Percentiles rank a stretch among this genome's conserved stretches.
These are phyloP conservation scores for Riparia riparia DNA, from an alignment of 2,113 vertebrate species.

Conservation along the genomic window DNA sequence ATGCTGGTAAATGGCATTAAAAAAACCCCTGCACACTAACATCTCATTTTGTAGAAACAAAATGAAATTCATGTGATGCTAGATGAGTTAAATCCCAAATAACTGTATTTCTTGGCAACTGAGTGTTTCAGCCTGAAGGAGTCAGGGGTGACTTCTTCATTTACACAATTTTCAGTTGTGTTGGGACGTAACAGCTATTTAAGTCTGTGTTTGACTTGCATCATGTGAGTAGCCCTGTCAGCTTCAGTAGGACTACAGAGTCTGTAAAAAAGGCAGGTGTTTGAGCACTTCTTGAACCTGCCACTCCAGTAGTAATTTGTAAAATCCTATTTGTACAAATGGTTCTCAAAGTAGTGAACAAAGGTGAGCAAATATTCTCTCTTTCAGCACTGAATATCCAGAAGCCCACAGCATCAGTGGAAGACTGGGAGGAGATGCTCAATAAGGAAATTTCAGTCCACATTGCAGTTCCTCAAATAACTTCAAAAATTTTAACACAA, in stretches of 20 bases:
- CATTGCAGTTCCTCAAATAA: background rate
- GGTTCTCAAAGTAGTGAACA: background rate
- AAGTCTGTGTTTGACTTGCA: background rate
- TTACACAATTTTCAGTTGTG: background rate
- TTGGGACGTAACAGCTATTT: background rate
- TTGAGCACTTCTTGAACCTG: slow-evolving; percentile 3
- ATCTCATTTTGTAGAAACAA: background rate
- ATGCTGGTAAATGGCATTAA: background rate
- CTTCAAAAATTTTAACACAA: background rate
- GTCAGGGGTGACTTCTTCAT: background rate
- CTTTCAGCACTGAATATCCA: background rate
- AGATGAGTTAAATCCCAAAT: slow-evolving; percentile 16
- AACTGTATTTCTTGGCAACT: background rate
- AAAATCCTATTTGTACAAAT: slow-evolving; percentile 15
- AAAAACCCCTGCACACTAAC: background rate
- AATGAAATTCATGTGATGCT: slow-evolving; percentile 30
- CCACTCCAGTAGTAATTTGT: background rate
- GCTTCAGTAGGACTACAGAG: background rate
- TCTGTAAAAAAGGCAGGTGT: background rate
- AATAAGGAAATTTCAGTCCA: background rate
- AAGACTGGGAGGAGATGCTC: background rate
- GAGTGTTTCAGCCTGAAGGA: background rate
- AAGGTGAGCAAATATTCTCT: background rate
- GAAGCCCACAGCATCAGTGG: background rate
- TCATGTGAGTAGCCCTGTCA: background rate